Base-by-base conservation (phyloP, 1,140 invertebrate genomes). In the Cydia amplana region DNA sequence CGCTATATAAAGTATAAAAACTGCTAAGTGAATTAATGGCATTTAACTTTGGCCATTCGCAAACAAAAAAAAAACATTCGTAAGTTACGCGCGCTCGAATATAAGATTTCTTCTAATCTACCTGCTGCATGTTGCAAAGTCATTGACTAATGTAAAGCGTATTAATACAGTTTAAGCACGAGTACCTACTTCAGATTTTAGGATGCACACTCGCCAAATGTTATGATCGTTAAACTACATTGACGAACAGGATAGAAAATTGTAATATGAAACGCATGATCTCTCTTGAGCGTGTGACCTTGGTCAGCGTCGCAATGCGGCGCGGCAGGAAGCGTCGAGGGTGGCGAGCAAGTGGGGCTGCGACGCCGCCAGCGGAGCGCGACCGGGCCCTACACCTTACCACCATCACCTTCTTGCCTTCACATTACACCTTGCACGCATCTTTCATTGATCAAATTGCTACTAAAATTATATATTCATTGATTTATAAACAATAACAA, bases 291-390 rank as follows among this genome's bases (percentile, higher is more conserved):
- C 65, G 65, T 70, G 9, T 40, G 65, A 70, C 65, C 65, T 70
- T 70, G 65, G 65, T 43, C 20, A 65, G 16, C 51, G 49, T 79
- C 63, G 75, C 43, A 67, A 77, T 75, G 78, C 74, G 49, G 72
- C 51, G 55, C 46, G 60, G 20, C 73, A 75, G 75, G 78, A 79
- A 76, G 40, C 72, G 65, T 74, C 46, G 36, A 49, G 76, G 76
- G 74, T 51, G 49, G 18, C 73, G 67, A 67, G 55, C 78, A 79
- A 77, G 74, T 79, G 78, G 76, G 78, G 51, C 76, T 55, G 65
- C 36, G 65, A 16, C 28, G 64, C 23, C 67, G 73, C 36, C 75
- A 73, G 40, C 76, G 72, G 75, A 77, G 70, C 78, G 75, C 43
- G 65, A 23, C 40, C 40, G 60, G n/a, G 55, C 55, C 55, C 55